phyloP scores from a whole-genome alignment of 2,113 vertebrate species.

The Dipodomys ordii region DNA sequence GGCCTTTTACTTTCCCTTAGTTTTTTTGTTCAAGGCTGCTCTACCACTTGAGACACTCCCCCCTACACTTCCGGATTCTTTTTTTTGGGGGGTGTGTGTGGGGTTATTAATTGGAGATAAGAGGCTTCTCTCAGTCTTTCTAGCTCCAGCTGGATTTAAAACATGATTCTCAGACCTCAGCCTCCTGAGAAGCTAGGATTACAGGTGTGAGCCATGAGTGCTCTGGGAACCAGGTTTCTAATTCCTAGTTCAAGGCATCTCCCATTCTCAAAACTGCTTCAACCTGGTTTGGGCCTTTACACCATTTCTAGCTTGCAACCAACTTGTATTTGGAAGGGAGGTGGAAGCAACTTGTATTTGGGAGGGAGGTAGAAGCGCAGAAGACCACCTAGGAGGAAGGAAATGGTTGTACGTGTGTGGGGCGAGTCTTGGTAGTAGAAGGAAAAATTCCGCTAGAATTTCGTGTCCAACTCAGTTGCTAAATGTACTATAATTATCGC shows the following conservation, averaged over 20 bases:
- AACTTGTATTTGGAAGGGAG: not conserved
- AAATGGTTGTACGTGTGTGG: no score
- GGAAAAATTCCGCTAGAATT: constrained; percentile 55
- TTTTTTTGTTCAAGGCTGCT: no score
- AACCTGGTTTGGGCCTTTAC: not conserved
- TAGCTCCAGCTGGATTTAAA: no score
- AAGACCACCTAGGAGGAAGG: not conserved
- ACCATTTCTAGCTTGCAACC: not conserved
- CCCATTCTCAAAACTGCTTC: not conserved
- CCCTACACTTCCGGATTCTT: no score
- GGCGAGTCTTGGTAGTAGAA: constrained; percentile 23
- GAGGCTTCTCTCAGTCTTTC: no score
- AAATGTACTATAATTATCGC: constrained; percentile 65
- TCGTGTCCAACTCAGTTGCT: constrained; percentile 59
- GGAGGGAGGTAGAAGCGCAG: not conserved
- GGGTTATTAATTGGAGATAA: no score
- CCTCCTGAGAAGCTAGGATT: no score
- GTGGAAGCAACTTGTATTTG: not conserved
- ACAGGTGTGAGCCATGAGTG: no score
- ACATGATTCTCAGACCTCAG: no score
- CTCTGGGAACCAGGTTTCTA: not conserved
- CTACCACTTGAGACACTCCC: no score
- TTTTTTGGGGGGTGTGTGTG: no score
- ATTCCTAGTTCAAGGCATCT: not conserved
- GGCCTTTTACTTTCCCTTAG: no score